Evolutionary conservation across 1,140 invertebrate genomes (phyloP).

Genomic region (Pogonomyrmex barbatus): DNA sequence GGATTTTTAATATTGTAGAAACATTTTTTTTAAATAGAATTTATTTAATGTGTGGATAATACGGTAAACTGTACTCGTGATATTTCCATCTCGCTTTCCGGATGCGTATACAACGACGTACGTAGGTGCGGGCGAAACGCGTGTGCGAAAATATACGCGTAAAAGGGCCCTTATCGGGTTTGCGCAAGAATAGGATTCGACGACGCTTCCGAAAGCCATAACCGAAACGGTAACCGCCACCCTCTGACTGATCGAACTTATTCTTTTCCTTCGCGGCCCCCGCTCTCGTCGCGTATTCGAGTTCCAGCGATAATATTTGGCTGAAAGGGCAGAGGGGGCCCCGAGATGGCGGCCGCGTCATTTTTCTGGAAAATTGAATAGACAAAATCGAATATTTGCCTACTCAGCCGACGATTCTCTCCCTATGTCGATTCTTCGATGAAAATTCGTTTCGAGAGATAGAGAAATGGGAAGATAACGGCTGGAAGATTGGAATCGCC

Average conservation of each 20-base stretch:
- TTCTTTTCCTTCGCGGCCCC: conserved; percentile 79
- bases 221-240: conserved; percentile 86
- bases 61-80: not conserved
- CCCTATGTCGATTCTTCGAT: conserved; percentile 48
- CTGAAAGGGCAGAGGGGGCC: conserved; percentile 14
- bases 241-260: conserved; percentile 85
- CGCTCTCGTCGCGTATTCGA: conserved; percentile 62
- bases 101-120: conserved; percentile 24
- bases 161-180: conserved; percentile 85
- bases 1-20: conserved; percentile 11
- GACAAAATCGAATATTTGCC: conserved; percentile 82
- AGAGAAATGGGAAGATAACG: conserved; percentile 7
- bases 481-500: conserved; percentile 8
- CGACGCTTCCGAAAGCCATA: conserved; percentile 86
- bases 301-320: conserved; percentile 75
- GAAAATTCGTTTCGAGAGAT: conserved; percentile 18
- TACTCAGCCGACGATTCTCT: conserved; percentile 63
- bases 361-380: conserved; percentile 84
- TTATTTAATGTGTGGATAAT: conserved; percentile 1
- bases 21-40: not conserved
- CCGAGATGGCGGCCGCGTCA: conserved; percentile 64
- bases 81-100: not conserved
- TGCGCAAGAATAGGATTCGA: conserved; percentile 86
- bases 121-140: conserved; percentile 19
- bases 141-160: conserved; percentile 80